Conservation (phyloP, 1,140 invertebrate genomes). For the Lucilia cuprina region DNA sequence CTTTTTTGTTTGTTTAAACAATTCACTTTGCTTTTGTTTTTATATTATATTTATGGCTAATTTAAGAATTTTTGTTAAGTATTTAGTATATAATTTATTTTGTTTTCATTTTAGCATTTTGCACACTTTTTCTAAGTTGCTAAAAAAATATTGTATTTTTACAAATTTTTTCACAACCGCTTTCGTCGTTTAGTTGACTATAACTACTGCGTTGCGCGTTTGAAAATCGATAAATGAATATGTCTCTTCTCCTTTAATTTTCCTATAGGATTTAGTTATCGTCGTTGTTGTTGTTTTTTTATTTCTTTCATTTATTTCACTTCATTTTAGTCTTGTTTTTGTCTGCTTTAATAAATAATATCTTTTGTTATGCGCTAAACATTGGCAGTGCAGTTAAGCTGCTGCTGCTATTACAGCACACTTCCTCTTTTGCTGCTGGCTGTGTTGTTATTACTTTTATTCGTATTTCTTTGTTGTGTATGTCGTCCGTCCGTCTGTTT, state of each 20-base stretch:
- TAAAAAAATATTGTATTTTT: not conserved
- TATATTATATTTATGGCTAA: slow-evolving; percentile 6
- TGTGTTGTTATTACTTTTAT: slow-evolving; percentile 9
- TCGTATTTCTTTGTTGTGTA: not conserved
- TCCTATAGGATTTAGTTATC: not conserved
- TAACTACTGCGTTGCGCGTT: slow-evolving; percentile 23
- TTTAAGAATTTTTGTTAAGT: not conserved
- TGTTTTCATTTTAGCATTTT: not conserved
- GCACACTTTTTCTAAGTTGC: not conserved
- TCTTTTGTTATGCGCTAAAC: slow-evolving; percentile 15
- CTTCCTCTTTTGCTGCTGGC: slow-evolving; percentile 20
- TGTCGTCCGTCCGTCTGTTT: not conserved
- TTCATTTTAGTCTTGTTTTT: not conserved
- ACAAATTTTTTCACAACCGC: slow-evolving; percentile 29
- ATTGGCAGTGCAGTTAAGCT: not conserved
- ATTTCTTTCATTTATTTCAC: not conserved
- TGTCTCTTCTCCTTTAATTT: not conserved
- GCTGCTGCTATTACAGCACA: not conserved
- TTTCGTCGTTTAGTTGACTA: not conserved
- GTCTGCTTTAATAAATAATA: slow-evolving; percentile 12
- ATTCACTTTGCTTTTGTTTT: not conserved
- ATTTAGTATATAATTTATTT: not conserved
- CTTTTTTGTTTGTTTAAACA: not conserved
- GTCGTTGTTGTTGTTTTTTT: not conserved
- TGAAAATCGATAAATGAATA: slow-evolving; percentile 25